phyloP scores from a whole-genome alignment of 2,888 invertebrate species.

The Sesia bembeciformis region DNA sequence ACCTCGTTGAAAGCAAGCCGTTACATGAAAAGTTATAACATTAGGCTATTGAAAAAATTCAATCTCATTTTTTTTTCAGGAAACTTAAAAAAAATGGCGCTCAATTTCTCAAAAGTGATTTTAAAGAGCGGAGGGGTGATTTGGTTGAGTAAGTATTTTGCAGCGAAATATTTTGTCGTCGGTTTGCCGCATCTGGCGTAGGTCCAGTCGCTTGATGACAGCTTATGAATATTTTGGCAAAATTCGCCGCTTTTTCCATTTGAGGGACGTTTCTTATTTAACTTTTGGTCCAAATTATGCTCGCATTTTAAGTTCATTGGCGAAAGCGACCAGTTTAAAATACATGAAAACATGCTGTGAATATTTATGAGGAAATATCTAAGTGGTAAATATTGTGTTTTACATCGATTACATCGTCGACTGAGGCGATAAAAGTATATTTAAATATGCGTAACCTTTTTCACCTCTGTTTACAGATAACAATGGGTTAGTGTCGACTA shows the following conservation, averaged over 20 bases:
- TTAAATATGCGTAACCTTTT: slow-evolving; percentile 24
- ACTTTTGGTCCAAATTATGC: slow-evolving; percentile 41
- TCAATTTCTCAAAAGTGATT: slow-evolving; percentile 61
- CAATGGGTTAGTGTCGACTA: slow-evolving; percentile 31
- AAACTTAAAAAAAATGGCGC: slow-evolving; percentile 40
- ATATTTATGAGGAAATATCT: slow-evolving; percentile 2
- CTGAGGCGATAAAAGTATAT: slow-evolving; percentile 27
- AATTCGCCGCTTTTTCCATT: slow-evolving; percentile 53
- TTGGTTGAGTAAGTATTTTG: slow-evolving; percentile 66
- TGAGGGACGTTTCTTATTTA: slow-evolving; percentile 46
- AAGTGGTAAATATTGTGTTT: slow-evolving; percentile 12
- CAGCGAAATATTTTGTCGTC: slow-evolving; percentile 66
- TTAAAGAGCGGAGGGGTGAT: slow-evolving; percentile 59
- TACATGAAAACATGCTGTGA: not conserved
- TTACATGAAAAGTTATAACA: not conserved
- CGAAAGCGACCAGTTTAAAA: not conserved
- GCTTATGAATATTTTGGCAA: slow-evolving; percentile 73
- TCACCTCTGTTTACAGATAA: slow-evolving; percentile 13
- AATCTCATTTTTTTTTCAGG: not conserved
- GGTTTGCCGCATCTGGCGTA: slow-evolving; percentile 65
- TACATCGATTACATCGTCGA: slow-evolving; percentile 11
- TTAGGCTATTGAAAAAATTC: not conserved
- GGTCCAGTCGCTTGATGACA: slow-evolving; percentile 72
- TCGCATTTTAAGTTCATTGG: slow-evolving; percentile 2
- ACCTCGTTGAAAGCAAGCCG: not conserved